phyloP scores from a whole-genome alignment of 1,140 invertebrate genomes.

The Globodera ellingtonae region DNA sequence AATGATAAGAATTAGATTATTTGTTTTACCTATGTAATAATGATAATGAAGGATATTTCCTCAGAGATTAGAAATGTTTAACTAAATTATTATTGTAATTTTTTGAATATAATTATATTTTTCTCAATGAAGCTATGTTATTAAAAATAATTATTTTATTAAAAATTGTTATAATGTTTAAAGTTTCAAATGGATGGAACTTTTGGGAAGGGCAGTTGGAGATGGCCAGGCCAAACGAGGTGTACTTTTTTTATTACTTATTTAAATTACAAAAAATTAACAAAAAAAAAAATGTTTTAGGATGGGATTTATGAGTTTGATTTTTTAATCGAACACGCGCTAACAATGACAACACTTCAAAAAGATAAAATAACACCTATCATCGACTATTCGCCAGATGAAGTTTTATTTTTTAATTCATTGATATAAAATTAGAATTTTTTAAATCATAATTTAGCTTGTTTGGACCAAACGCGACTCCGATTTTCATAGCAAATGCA shows the following conservation, averaged over 20 bases:
- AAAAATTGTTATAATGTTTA: no score
- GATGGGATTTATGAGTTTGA: slow-evolving; percentile 53
- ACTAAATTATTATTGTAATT: no score
- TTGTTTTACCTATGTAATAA: background rate
- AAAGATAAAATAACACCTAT: background rate
- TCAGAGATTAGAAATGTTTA: no score
- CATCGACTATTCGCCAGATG: slow-evolving; percentile 25
- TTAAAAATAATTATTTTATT: no score
- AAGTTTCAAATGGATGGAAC: background rate
- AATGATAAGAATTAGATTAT: background rate
- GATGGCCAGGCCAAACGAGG: background rate
- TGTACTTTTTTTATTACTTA: background rate
- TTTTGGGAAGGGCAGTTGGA: background rate
- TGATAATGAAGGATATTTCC: background rate
- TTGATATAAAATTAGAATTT: background rate
- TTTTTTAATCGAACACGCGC: slow-evolving; percentile 38
- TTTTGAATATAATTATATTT: no score
- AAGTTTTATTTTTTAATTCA: background rate
- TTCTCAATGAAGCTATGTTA: no score
- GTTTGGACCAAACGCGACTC: background rate
- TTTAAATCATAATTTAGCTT: background rate
- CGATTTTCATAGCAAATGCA: slow-evolving; percentile 17
- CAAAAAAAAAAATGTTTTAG: slow-evolving; percentile 17
- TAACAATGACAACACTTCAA: slow-evolving; percentile 40
- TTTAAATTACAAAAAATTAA: background rate